phyloP scores from a whole-genome alignment of 2,113 vertebrate species.

The Gavia stellata region DNA sequence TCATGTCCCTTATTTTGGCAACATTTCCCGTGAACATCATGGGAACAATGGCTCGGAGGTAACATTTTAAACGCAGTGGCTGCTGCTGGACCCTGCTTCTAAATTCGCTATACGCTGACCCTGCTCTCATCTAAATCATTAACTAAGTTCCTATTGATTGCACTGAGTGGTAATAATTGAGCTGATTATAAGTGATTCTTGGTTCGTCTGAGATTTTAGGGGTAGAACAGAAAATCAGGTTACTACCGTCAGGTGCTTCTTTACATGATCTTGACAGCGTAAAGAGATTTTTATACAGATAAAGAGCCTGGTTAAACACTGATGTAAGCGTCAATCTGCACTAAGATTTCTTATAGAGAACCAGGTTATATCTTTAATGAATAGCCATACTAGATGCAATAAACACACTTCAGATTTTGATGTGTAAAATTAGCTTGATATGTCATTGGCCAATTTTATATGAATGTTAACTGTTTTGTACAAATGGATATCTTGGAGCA shows the following conservation, averaged over 20 bases:
- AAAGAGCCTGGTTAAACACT: not conserved
- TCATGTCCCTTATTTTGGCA: not conserved
- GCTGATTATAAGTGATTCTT: not conserved
- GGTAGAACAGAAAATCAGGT: not conserved
- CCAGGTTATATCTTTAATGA: not conserved
- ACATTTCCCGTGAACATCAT: not conserved
- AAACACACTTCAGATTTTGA: not conserved
- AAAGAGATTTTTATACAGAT: not conserved
- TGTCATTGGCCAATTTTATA: not conserved
- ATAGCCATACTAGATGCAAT: not conserved
- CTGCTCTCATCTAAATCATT: not conserved
- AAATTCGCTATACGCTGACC: rapidly evolving
- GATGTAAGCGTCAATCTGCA: not conserved
- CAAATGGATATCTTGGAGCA: not conserved
- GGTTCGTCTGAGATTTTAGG: not conserved
- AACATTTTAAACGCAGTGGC: not conserved
- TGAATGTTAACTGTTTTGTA: not conserved
- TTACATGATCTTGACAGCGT: not conserved
- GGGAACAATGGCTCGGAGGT: not conserved
- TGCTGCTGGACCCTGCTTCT: not conserved
- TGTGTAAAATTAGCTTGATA: not conserved
- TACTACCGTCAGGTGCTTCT: not conserved
- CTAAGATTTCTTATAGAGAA: not conserved
- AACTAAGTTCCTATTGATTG: not conserved
- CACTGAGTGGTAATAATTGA: not conserved